A percentile compares a stretch with the other conserved stretches of the same genome.
phyloP scores from a whole-genome alignment of 2,797 vertebrate species.

The Myripristis jacobus region DNA sequence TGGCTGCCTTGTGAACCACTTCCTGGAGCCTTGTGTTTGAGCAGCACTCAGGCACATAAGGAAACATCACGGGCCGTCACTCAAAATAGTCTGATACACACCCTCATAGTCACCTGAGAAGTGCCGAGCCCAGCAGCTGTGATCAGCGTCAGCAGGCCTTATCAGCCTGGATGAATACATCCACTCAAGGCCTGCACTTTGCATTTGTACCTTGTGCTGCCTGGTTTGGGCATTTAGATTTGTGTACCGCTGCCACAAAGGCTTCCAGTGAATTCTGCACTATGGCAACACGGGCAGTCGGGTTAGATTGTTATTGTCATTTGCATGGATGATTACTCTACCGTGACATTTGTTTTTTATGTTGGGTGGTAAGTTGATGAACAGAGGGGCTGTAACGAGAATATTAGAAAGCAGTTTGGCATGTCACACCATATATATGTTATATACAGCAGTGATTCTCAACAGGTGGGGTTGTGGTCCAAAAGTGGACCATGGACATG shows the following conservation, averaged over 20 bases:
- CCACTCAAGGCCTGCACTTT: slow-evolving; percentile 40
- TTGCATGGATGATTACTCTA: slow-evolving; percentile 12
- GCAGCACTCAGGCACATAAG: not conserved
- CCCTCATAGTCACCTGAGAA: slow-evolving; percentile 20
- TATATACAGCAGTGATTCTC: no score
- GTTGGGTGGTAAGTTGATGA: no score
- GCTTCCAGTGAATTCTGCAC: not conserved
- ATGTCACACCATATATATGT: no score
- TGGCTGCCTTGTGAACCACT: no score
- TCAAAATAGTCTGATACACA: slow-evolving; percentile 6
- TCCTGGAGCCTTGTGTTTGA: slow-evolving; percentile 8
- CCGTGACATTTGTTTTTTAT: not conserved
- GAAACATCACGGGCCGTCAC: not conserved
- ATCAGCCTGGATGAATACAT: slow-evolving; percentile 11
- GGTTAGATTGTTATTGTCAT: slow-evolving; percentile 6
- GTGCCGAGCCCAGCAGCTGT: not conserved
- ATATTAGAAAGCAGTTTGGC: no score
- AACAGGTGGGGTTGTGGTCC: no score
- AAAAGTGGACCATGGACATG: no score
- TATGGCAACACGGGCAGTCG: slow-evolving; percentile 16
- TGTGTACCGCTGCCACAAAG: slow-evolving; percentile 6
- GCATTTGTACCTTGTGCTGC: slow-evolving; percentile 34
- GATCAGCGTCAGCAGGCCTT: slow-evolving; percentile 12
- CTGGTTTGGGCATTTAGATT: slow-evolving; percentile 28
- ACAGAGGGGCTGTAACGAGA: no score